Conservation (phyloP, 2,888 invertebrate genomes). For the Megamerina dolium region DNA sequence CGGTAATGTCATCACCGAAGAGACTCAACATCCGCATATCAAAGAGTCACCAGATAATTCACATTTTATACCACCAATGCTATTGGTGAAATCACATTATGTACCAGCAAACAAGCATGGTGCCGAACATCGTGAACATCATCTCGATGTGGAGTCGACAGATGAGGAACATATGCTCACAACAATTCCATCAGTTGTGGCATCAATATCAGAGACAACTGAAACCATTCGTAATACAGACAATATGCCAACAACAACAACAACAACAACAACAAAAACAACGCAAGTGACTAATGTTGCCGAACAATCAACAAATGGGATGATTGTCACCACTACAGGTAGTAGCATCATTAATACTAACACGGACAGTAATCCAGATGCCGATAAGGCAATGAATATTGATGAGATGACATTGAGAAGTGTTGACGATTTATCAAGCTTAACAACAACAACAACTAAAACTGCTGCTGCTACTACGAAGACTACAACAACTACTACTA, state of each 20-base stretch:
- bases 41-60: constrained; percentile 44
- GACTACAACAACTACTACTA: constrained; percentile 3
- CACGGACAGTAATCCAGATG: constrained; percentile 7
- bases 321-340: constrained; percentile 15
- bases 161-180: constrained; percentile 11
- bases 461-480: constrained; percentile 7
- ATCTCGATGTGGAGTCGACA: constrained; percentile 12
- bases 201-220: constrained; percentile 2
- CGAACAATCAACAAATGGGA: constrained; percentile 6
- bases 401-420: constrained; percentile 1
- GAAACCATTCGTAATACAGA: constrained; percentile 6
- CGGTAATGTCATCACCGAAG: constrained; percentile 25
- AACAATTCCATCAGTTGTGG: constrained; percentile 6
- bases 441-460: constrained; percentile 5
- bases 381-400: background rate
- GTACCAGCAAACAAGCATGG: constrained; percentile 41
- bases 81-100: constrained; percentile 48
- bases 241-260: constrained; percentile 10
- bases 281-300: constrained; percentile 10
- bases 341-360: constrained; percentile 5
- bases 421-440: constrained; percentile 1
- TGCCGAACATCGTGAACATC: constrained; percentile 17
- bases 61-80: constrained; percentile 49
- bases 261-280: constrained; percentile 14
- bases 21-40: constrained; percentile 33